Percentiles rank a stretch among this genome's conserved stretches.
phyloP scores from a whole-genome alignment of 2,888 invertebrate species.

The Noctua janthina region DNA sequence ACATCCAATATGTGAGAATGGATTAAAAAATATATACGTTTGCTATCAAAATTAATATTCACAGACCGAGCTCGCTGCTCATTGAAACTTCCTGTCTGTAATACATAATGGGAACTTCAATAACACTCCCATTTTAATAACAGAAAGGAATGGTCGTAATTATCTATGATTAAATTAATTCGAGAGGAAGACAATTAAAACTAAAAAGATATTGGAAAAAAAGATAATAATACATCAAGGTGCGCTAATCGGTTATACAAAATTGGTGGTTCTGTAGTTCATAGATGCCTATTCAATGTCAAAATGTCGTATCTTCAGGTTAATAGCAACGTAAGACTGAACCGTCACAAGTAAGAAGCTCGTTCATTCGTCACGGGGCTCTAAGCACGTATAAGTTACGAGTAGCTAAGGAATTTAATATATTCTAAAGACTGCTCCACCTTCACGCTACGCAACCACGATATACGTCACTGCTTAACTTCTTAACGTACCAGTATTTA shows the following conservation, averaged over 20 bases:
- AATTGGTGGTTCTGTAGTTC: conserved; percentile 17
- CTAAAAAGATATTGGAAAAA: conserved; percentile 9
- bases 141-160: conserved; percentile 31
- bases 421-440: conserved; percentile 63
- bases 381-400: conserved; percentile 66
- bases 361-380: conserved; percentile 65
- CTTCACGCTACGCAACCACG: conserved; percentile 54
- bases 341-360: conserved; percentile 53
- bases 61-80: conserved; percentile 33
- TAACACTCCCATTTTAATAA: conserved; percentile 37
- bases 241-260: conserved; percentile 2
- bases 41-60: conserved; percentile 56
- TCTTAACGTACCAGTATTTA: conserved; percentile 35
- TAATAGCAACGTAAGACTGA: conserved; percentile 56
- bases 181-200: conserved; percentile 18
- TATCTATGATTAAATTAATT: conserved; percentile 26
- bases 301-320: conserved; percentile 54
- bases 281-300: conserved; percentile 13
- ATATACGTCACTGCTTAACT: conserved; percentile 58
- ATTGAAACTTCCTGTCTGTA: conserved; percentile 54
- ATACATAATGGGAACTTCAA: conserved; percentile 41
- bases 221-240: conserved; percentile 16
- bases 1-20: conserved; percentile 42
- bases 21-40: conserved; percentile 24
- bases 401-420: conserved; percentile 67